These are phyloP conservation scores for Tor tambroides DNA, from an alignment of 2,113 vertebrate species.

Conservation along the genomic window DNA sequence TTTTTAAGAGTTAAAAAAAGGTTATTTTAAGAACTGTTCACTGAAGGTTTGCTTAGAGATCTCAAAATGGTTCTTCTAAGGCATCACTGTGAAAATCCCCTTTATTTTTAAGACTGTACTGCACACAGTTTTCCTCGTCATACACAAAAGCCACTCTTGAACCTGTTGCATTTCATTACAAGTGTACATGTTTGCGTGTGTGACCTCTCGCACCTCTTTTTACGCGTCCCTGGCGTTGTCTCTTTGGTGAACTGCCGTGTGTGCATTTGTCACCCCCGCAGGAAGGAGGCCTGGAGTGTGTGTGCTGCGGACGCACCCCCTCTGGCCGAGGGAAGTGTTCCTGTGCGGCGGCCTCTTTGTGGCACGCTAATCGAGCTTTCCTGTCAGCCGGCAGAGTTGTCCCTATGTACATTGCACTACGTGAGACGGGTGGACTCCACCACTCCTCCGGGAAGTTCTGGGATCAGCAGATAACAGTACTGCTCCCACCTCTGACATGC, in stretches of 20 bases:
- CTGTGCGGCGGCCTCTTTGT: slow-evolving; percentile 80
- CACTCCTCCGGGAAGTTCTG: slow-evolving; percentile 89
- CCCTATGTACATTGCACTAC: slow-evolving; percentile 70
- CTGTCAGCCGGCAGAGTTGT: slow-evolving; percentile 78
- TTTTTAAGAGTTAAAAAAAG: too few relatives aligned
- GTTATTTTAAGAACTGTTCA: too few relatives aligned
- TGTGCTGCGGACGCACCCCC: slow-evolving; percentile 73
- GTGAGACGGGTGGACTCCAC: slow-evolving; percentile 79
- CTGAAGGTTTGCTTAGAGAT: too few relatives aligned
- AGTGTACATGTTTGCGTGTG: slow-evolving; percentile 37
- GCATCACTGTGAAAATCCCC: not conserved
- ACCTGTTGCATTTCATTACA: slow-evolving; percentile 23
- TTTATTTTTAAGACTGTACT: not conserved
- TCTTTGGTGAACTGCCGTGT: slow-evolving; percentile 35
- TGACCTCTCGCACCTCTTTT: slow-evolving; percentile 33
- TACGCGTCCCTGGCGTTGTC: not conserved
- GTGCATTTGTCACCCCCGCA: slow-evolving; percentile 61
- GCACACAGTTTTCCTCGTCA: not conserved
- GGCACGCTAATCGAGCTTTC: slow-evolving; percentile 82
- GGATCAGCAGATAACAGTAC: slow-evolving; percentile 86
- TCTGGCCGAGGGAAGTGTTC: slow-evolving; percentile 77
- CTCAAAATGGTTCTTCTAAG: not conserved
- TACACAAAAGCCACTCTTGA: not conserved
- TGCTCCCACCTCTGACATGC: slow-evolving; percentile 73
- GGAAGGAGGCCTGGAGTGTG: slow-evolving; percentile 75